These are phyloP conservation scores for Myotis brandtii DNA, from an alignment of 2,113 vertebrate genomes.

Conservation along the genomic window DNA sequence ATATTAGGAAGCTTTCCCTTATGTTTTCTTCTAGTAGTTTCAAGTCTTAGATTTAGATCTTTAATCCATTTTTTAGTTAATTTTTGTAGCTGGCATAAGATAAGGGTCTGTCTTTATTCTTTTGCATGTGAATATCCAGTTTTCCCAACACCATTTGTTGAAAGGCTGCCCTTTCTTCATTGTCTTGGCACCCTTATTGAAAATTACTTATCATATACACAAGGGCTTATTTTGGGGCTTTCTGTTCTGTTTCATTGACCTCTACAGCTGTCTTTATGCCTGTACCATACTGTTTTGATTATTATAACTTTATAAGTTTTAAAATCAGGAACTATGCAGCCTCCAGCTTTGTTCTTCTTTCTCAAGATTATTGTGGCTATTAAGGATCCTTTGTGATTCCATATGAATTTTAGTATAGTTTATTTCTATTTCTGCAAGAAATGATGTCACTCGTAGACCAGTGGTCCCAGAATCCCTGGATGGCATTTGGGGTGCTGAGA, in stretches of 20 bases:
- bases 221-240: not conserved
- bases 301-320: not conserved
- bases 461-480: not conserved
- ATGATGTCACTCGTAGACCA: not conserved
- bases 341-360: constrained; percentile 17
- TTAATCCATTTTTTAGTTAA: constrained; percentile 3
- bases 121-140: not conserved
- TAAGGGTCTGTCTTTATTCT: not conserved
- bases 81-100: not conserved
- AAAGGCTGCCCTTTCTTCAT: not conserved
- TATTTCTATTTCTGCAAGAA: not conserved
- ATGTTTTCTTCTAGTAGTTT: not conserved
- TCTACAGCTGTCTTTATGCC: not conserved
- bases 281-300: not conserved
- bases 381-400: not conserved
- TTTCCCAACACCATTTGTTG: not conserved
- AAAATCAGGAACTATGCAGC: not conserved
- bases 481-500: not conserved
- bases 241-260: not conserved
- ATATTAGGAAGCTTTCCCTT: not conserved
- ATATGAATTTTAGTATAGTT: not conserved
- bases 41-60: not conserved
- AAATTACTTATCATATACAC: not conserved
- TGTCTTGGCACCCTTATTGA: not conserved
- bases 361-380: not conserved